Percentiles rank a stretch among this genome's conserved stretches.
Conservation (phyloP, 2,113 vertebrate genomes). For the Hippocampus zosterae region DNA sequence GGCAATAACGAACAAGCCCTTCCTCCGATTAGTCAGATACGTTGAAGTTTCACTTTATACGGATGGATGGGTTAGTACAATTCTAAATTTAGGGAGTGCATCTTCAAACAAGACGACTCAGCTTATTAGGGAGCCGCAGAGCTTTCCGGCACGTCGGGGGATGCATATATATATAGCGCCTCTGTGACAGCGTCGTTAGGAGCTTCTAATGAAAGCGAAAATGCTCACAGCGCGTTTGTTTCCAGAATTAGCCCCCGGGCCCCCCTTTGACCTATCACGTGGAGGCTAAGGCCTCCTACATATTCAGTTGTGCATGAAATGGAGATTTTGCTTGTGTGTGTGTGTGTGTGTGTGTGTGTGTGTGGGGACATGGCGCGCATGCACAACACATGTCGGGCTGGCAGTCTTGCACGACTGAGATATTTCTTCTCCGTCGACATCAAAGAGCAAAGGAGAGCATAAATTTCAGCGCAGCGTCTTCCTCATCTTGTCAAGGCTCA, state of each 20-base stretch:
- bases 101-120: not conserved
- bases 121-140: constrained; percentile 41
- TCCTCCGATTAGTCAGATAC: no score
- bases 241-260: constrained; percentile 77
- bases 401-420: constrained; percentile 12
- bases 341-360: no score
- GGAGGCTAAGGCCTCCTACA: constrained; percentile 48
- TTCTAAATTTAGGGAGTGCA: not conserved
- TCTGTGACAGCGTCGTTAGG: constrained; percentile 73
- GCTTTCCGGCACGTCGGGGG: constrained; percentile 39
- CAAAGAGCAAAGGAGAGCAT: constrained; percentile 24
- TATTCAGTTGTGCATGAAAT: constrained; percentile 49
- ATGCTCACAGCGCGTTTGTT: constrained; percentile 49
- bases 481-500: constrained; percentile 16
- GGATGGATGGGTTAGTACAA: not conserved
- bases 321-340: constrained; percentile 3
- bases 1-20: no score
- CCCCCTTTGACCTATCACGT: constrained; percentile 61
- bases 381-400: constrained; percentile 25
- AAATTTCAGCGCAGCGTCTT: constrained; percentile 30
- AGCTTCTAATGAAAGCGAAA: constrained; percentile 73
- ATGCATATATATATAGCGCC: not conserved
- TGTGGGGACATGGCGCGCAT: not conserved
- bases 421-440: constrained; percentile 23
- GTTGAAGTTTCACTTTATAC: no score